Conservation (phyloP, 2,113 vertebrate genomes). For the Zosterops borbonicus region DNA sequence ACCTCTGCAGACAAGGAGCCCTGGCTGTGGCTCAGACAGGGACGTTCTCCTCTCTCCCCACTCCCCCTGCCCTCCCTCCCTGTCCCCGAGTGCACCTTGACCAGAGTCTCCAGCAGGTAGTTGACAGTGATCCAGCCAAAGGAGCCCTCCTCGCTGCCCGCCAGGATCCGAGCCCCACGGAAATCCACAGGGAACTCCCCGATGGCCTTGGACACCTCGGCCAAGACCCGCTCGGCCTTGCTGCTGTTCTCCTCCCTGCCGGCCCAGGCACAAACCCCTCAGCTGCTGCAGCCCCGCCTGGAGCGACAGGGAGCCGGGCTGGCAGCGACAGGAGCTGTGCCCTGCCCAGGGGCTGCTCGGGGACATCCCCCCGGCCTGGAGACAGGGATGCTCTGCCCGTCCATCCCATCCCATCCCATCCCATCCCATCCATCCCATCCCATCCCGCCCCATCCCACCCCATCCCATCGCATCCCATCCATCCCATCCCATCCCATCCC, state of each 20-base stretch:
- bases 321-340: not conserved
- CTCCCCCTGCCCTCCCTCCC: not conserved
- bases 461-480: too few species aligned
- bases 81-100: conserved; percentile 58
- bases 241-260: not conserved
- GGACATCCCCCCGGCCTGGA: not conserved
- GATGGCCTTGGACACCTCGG: not conserved
- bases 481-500: too few species aligned
- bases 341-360: not conserved
- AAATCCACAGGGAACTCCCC: not conserved
- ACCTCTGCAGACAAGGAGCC: not conserved
- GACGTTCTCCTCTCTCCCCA: not conserved
- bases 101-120: conserved; percentile 43
- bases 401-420: too few species aligned
- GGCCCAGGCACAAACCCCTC: not conserved
- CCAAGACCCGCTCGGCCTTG: not conserved
- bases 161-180: not conserved
- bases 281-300: not conserved
- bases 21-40: not conserved
- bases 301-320: not conserved
- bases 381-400: not conserved
- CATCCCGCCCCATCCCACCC: too few species aligned
- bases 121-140: conserved; percentile 21
- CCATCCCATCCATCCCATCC: too few species aligned
- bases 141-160: not conserved